These are phyloP conservation scores for Tringa solitaria DNA, from an alignment of 2,113 vertebrate genomes.

Conservation along the genomic window DNA sequence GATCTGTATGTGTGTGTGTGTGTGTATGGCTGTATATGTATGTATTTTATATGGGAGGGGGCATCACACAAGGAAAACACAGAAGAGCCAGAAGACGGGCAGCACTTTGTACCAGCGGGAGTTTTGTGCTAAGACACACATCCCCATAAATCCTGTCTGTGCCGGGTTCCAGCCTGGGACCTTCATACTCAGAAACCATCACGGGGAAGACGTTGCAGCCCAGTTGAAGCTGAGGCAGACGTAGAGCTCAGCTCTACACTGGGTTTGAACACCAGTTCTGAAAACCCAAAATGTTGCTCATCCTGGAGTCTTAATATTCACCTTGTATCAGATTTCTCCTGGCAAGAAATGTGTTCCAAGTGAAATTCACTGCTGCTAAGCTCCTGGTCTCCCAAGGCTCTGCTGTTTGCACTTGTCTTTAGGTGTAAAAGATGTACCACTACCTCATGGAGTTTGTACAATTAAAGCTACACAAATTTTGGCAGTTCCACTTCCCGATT, in stretches of 20 bases:
- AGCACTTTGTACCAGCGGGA: not conserved
- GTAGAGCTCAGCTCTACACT: not conserved
- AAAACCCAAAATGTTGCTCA: not conserved
- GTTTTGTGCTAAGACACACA: not conserved
- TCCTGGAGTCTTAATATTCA: not conserved
- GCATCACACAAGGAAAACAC: not conserved
- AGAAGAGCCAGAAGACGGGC: fast-evolving
- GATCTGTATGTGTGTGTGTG: fast-evolving
- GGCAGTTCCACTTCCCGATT: not conserved
- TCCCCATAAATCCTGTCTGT: not conserved
- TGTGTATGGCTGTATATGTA: not conserved
- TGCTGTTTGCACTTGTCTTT: not conserved
- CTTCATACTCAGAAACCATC: fast-evolving
- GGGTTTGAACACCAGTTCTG: not conserved
- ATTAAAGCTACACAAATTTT: not conserved
- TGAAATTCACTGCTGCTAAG: not conserved
- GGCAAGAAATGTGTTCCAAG: not conserved
- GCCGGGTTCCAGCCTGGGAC: fast-evolving
- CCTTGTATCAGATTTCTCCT: not conserved
- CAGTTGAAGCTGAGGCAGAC: fast-evolving
- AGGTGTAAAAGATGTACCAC: not conserved
- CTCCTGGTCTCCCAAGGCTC: not conserved
- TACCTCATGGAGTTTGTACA: not conserved
- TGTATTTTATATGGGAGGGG: not conserved
- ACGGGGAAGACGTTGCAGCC: not conserved